A percentile compares a stretch with the other conserved stretches of the same genome.
Evolutionary conservation across 2,113 vertebrate genomes (phyloP).

Genomic region (Podiceps cristatus): DNA sequence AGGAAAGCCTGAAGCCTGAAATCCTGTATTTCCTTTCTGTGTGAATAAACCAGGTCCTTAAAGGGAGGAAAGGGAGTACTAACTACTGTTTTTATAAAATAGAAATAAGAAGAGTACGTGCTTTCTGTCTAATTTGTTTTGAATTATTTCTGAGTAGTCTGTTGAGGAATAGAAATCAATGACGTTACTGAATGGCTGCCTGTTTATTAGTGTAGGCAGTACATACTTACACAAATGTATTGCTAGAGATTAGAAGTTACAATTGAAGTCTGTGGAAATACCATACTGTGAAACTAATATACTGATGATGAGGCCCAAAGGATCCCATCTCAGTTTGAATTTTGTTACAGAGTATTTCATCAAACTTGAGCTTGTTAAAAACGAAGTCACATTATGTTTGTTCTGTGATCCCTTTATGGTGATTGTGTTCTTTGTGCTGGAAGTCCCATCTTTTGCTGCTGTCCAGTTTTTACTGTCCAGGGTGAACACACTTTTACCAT

Average conservation of each 20-base stretch:
- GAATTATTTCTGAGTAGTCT: slow-evolving; percentile 6
- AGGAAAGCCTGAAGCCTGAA: not conserved
- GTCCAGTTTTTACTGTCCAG: not conserved
- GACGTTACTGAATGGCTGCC: not conserved
- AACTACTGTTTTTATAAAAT: not conserved
- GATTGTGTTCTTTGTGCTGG: not conserved
- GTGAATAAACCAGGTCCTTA: not conserved
- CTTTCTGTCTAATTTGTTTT: slow-evolving; percentile 2
- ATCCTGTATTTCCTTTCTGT: not conserved
- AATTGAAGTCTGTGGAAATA: not conserved
- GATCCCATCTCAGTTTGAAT: not conserved
- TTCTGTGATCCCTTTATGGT: not conserved
- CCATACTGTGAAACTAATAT: not conserved
- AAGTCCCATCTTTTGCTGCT: not conserved
- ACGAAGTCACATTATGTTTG: not conserved
- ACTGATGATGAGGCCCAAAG: not conserved
- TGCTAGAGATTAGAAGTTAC: not conserved
- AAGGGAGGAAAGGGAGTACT: not conserved
- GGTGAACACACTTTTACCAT: not conserved
- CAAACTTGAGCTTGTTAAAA: not conserved
- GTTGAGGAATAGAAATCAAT: not conserved
- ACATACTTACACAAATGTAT: not conserved
- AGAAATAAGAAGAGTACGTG: not conserved
- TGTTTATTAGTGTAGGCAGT: not conserved
- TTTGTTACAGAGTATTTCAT: not conserved